These are phyloP conservation scores for Orthonyx spaldingii DNA, from an alignment of 2,113 vertebrate genomes.

Conservation along the genomic window DNA sequence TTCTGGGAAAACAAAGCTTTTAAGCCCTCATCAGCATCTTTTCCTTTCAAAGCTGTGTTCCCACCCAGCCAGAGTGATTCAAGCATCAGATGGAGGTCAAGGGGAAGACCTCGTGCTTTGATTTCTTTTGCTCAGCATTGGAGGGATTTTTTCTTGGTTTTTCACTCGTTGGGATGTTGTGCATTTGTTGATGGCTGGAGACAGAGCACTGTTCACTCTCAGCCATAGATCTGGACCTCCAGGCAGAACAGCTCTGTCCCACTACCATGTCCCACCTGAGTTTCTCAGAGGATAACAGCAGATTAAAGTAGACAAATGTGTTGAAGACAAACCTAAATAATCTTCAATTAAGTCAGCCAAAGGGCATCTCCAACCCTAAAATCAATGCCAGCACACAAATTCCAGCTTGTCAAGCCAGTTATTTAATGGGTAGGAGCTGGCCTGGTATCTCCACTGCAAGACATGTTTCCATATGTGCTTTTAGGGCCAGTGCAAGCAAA, in stretches of 20 bases:
- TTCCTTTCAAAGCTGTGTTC: constrained; percentile 8
- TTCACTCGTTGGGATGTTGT: background rate
- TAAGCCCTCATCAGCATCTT: background rate
- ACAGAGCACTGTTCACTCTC: background rate
- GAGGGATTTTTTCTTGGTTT: background rate
- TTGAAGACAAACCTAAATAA: background rate
- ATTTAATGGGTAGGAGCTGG: background rate
- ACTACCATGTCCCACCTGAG: background rate
- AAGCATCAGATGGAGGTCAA: background rate
- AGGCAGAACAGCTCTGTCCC: background rate
- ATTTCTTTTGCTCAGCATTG: background rate
- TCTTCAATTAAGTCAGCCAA: background rate
- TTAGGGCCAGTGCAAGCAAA: background rate
- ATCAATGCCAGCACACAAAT: background rate
- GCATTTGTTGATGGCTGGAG: background rate
- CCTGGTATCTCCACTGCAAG: background rate
- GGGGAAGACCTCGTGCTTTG: constrained; percentile 2
- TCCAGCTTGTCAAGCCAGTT: background rate
- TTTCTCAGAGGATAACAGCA: background rate
- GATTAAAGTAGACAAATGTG: background rate
- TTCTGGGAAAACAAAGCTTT: background rate
- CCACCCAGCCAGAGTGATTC: background rate
- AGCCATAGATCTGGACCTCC: background rate
- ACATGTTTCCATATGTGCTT: background rate
- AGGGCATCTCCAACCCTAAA: background rate